Percentiles rank a stretch among this genome's conserved stretches.
These are phyloP conservation scores for Prunella fulvescens DNA, from an alignment of 2,113 vertebrate species.

Conservation along the genomic window DNA sequence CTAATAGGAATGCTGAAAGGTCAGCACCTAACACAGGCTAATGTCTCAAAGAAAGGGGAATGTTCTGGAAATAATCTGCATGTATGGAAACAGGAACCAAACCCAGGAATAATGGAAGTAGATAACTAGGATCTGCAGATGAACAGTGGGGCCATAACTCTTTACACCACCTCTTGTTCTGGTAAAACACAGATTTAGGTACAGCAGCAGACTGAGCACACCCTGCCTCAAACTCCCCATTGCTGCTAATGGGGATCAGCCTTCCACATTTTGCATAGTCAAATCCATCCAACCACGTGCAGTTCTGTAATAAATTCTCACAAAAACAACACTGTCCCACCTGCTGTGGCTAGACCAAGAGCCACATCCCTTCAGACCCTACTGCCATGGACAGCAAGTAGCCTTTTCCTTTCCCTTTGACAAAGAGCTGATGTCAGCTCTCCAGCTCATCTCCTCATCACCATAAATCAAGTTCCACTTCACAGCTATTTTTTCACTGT, in stretches of 20 bases:
- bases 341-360: not conserved
- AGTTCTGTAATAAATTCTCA: not conserved
- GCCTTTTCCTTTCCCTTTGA: not conserved
- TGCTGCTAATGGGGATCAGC: accelerated
- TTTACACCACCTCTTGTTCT: not conserved
- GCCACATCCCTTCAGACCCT: not conserved
- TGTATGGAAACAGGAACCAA: not conserved
- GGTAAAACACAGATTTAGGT: not conserved
- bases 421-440: not conserved
- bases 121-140: not conserved
- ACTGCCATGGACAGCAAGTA: not conserved
- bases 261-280: not conserved
- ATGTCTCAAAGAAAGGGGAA: not conserved
- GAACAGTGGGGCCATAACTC: not conserved
- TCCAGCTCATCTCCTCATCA: not conserved
- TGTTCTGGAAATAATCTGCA: not conserved
- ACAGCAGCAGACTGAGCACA: not conserved
- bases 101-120: not conserved
- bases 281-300: not conserved
- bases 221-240: not conserved
- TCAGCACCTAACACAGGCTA: not conserved
- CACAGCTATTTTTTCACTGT: not conserved
- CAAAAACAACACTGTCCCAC: not conserved
- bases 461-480: not conserved
- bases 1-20: not conserved